Base-by-base conservation (phyloP, 1,140 invertebrate species). In the Drosophila equinoxialis region DNA sequence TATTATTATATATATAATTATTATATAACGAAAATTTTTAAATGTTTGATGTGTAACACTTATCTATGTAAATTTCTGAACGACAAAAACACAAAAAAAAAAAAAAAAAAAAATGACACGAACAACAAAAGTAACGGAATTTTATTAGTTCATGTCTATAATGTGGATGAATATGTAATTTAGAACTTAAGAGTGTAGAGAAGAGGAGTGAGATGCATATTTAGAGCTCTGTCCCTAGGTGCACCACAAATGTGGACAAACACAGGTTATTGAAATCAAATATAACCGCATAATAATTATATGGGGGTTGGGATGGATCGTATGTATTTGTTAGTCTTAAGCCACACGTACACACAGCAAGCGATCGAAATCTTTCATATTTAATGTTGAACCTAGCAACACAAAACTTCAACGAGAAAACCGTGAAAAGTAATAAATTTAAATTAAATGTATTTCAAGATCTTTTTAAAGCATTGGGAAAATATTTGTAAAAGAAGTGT, bases 61-160 rank as follows among this genome's bases (percentile, higher is more conserved):
- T 72, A 77, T 86, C 59, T 82, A 68, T 85, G 83, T 85, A 87
- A 79, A 87, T 81, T 81, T 71, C 79, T 74, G 76, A 86, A 74
- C 57, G 77, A 68, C 71, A 58, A 66, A 57, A 54, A 77, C 58
- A 77, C 63, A 67, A 60, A 35, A n/a, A 45, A 70, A 74, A 64
- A 10, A 63, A 58, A 0, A 5, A 26, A 26, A 26, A 26, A 26
- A 26, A 26, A 26, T 0, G 3, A 26, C 23, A 51, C 6, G 17
- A 51, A 51, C 8, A 51, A 51, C 17, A 51, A 70, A 17, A 54
- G 5, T 39, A 8, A 61, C 59, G 42, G 71, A 64, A 60, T 74
- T 71, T 82, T 63, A 76, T 79, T 73, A 79, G 57, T 83, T 83
- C 42, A 73, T 68, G 70, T 75, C 62, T 54, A 35, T 14, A 39